These are phyloP conservation scores for Deroptyus accipitrinus DNA, from an alignment of 2,113 vertebrate species.

Conservation along the genomic window DNA sequence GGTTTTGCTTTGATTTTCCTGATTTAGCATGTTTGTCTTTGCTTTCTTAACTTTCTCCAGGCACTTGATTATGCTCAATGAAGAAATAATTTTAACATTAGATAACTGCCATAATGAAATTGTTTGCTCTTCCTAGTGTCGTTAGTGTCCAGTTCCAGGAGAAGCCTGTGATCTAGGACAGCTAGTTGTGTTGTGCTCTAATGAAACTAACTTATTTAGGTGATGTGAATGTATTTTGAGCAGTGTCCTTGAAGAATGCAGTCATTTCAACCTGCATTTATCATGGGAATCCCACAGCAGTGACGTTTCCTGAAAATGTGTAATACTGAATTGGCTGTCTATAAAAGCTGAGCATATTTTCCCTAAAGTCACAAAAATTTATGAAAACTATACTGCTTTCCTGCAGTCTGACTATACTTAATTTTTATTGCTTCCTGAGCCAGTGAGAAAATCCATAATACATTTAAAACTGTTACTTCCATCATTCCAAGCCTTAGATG, in stretches of 20 bases:
- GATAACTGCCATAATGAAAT: background rate
- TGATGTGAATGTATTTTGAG: background rate
- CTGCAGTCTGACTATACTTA: constrained; percentile 24
- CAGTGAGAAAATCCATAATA: constrained; percentile 29
- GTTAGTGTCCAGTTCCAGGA: background rate
- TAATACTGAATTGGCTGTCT: background rate
- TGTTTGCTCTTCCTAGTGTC: background rate
- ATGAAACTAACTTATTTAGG: background rate
- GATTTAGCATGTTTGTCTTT: background rate
- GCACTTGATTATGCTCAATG: background rate
- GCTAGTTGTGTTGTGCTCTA: background rate
- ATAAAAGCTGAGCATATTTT: constrained; percentile 20
- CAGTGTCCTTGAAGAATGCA: background rate
- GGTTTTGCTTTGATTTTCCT: background rate
- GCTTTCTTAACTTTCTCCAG: background rate
- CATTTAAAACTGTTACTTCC: constrained; percentile 29
- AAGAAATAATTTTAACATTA: background rate
- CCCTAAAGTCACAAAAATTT: constrained; percentile 38
- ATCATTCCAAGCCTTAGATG: constrained; percentile 13
- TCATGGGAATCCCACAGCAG: background rate
- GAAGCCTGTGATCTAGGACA: background rate
- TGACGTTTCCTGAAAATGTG: background rate
- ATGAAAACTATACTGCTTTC: constrained; percentile 54
- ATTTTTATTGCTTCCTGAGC: constrained; percentile 58
- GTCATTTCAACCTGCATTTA: background rate